Evolutionary conservation across 2,113 vertebrate species (phyloP).

Genomic region (Hemichromis elongatus): DNA sequence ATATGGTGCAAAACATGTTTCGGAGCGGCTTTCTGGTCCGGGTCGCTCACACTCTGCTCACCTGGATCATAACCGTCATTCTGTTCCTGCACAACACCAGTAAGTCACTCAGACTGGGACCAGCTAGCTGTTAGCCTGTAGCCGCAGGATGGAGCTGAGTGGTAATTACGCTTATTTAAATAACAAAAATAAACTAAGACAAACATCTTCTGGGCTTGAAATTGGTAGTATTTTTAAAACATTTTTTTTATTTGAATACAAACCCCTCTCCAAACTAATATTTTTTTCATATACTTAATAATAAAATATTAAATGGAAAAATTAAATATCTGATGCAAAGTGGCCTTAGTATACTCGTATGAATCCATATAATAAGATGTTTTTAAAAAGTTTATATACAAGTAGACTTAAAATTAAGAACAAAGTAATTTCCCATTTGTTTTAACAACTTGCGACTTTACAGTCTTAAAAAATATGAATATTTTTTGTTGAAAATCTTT

Average conservation of each 20-base stretch:
- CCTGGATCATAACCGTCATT: conserved; percentile 72
- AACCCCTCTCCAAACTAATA: neutral
- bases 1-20: conserved; percentile 66
- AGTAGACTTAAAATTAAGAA: neutral
- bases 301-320: neutral
- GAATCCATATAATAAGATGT: neutral
- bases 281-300: neutral
- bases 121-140: neutral
- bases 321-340: neutral
- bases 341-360: neutral
- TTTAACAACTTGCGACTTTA: neutral
- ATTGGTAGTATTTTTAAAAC: rapidly evolving
- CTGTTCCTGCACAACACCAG: conserved; percentile 88
- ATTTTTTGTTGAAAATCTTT: no score
- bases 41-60: conserved; percentile 77
- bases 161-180: neutral
- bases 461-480: neutral
- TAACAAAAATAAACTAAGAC: neutral
- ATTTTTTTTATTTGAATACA: neutral
- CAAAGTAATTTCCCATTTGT: neutral
- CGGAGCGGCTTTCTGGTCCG: conserved; percentile 76
- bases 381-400: neutral
- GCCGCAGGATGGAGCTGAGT: neutral
- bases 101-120: conserved; percentile 51
- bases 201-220: neutral